Conservation (phyloP, 2,888 invertebrate species). For the Morpho deidamia region DNA sequence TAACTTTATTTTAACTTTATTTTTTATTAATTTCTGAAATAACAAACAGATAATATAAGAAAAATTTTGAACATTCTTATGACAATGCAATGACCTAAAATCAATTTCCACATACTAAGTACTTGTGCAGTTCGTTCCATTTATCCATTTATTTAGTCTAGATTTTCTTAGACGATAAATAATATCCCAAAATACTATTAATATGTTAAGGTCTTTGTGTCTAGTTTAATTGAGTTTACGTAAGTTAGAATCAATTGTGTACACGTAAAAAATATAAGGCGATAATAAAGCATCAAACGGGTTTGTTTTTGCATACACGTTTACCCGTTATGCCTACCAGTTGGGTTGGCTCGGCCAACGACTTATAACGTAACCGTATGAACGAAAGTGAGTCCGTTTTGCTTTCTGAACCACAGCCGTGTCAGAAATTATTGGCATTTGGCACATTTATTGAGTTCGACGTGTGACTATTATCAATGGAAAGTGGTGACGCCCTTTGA, state of each 20-base stretch:
- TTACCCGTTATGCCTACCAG: not conserved
- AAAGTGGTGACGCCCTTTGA: slow-evolving; percentile 34
- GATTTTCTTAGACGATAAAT: too few relatives aligned
- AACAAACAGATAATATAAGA: too few relatives aligned
- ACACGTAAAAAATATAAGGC: not conserved
- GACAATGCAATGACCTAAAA: too few relatives aligned
- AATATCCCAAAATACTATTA: too few relatives aligned
- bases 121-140: too few relatives aligned
- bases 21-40: too few relatives aligned
- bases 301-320: slow-evolving; percentile 1
- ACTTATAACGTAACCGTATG: slow-evolving; percentile 40
- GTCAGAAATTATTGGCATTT: slow-evolving; percentile 46
- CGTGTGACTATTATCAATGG: slow-evolving; percentile 33
- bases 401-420: slow-evolving; percentile 54
- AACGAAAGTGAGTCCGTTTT: slow-evolving; percentile 65
- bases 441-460: slow-evolving; percentile 27
- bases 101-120: too few relatives aligned
- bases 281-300: not conserved
- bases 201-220: not conserved
- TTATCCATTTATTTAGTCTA: too few relatives aligned
- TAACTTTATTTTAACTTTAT: too few relatives aligned
- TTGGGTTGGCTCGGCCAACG: slow-evolving; percentile 36
- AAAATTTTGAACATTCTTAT: too few relatives aligned
- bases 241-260: not conserved
- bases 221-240: not conserved